phyloP scores from a whole-genome alignment of 1,140 invertebrate species.

The Bicyclus anynana region DNA sequence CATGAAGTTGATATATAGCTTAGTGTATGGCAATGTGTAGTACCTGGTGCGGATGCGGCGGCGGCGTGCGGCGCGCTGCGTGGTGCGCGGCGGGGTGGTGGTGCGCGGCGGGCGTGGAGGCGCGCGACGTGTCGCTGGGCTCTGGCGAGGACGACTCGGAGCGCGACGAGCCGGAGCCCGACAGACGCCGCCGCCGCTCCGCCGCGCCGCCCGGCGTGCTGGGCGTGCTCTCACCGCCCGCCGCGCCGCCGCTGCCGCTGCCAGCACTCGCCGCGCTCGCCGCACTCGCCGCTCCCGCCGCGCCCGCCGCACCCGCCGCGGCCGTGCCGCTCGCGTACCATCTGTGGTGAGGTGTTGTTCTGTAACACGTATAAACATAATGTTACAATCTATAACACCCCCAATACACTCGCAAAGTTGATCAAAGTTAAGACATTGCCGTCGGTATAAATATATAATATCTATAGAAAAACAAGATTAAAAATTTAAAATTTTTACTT shows the following conservation, averaged over 20 bases:
- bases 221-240: conserved; percentile 59
- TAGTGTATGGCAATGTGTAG: too few relatives aligned
- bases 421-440: too few relatives aligned
- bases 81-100: conserved; percentile 45
- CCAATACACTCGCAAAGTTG: too few relatives aligned
- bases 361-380: conserved; percentile 21
- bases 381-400: too few relatives aligned
- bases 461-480: too few relatives aligned
- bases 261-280: too few relatives aligned
- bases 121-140: conserved; percentile 63
- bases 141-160: conserved; percentile 62
- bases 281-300: too few relatives aligned
- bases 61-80: conserved; percentile 38
- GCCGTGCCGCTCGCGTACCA: conserved; percentile 54
- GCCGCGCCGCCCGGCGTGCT: conserved; percentile 60
- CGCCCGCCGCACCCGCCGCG: too few relatives aligned
- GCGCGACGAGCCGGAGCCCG: conserved; percentile 60
- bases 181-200: conserved; percentile 51
- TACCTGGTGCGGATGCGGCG: conserved; percentile 49
- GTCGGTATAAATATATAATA: too few relatives aligned
- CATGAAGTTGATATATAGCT: too few relatives aligned
- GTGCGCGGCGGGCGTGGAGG: conserved; percentile 55
- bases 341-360: conserved; percentile 58
- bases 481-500: too few relatives aligned
- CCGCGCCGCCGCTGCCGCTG: conserved; percentile 25